Evolutionary conservation across 1,140 invertebrate species (phyloP), one percentile per base, ranked within the genome.

Genomic region (Triops longicaudatus): DNA sequence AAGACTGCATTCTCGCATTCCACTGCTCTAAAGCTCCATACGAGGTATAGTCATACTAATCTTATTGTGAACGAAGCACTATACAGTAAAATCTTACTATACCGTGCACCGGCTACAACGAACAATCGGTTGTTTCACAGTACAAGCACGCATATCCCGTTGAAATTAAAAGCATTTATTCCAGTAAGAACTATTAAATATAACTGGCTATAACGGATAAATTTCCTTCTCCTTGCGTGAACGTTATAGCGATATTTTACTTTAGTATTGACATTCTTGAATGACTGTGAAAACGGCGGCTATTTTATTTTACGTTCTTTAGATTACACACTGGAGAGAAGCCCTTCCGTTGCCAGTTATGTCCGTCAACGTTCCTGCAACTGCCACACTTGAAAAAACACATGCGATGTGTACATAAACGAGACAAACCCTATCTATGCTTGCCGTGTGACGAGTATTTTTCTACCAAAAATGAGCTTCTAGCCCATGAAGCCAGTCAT

Each of bases 1-100:
- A 89, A 90, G 85, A 90, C 91, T 80, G 90, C 91, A 1, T 94
- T 93, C 81, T 90, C 92, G 4, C 92, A 95, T 82, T 93, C 92
- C 0, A 93, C 91, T n/a, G 92, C 91, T 0, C 84, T 94, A 5
- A 92, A 92, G 83, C 83, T 93, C 14, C 92, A 94, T 81, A 90
- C 90, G 1, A 85, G 91, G 28, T 63, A 63, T n/a, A 63, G n/a
- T n/a, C n/a, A n/a, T n/a, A n/a, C n/a, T n/a, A n/a, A n/a, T n/a
- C n/a, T n/a, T n/a, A n/a, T n/a, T n/a, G n/a, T n/a, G n/a, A n/a
- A n/a, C n/a, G n/a, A n/a, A n/a, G n/a, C n/a, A n/a, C n/a, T n/a
- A n/a, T n/a, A n/a, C n/a, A n/a, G n/a, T n/a, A n/a, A n/a, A n/a
- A n/a, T n/a, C n/a, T n/a, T n/a, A n/a, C n/a, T n/a, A n/a, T n/a